A percentile compares a stretch with the other conserved stretches of the same genome.
phyloP scores from a whole-genome alignment of 1,140 invertebrate genomes.

The Drosophila gunungcola region DNA sequence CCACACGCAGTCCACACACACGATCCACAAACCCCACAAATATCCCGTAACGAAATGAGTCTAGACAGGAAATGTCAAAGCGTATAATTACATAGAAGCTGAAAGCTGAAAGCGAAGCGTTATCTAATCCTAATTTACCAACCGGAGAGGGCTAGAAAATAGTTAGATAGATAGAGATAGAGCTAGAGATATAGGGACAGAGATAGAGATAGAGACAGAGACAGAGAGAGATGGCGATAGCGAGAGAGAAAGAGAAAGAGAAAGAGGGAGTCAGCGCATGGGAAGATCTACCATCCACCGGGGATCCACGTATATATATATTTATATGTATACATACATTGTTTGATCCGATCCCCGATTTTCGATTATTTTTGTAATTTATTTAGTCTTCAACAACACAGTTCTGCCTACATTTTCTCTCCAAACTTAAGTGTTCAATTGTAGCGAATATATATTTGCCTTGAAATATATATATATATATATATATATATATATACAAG shows the following conservation, averaged over 20 bases:
- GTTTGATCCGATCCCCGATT: conserved; percentile 7
- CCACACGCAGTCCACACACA: conserved; percentile 30
- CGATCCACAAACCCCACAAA: conserved; percentile 19
- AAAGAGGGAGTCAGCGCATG: conserved; percentile 8
- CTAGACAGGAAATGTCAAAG: conserved; percentile 47
- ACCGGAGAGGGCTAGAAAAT: conserved; percentile 39
- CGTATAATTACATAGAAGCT: conserved; percentile 55
- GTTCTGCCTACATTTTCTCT: conserved; percentile 48
- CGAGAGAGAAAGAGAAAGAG: neutral
- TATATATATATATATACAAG: conserved; percentile 9
- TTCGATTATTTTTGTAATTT: conserved; percentile 25
- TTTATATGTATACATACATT: neutral
- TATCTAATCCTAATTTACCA: conserved; percentile 59
- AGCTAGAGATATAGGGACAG: conserved; percentile 20
- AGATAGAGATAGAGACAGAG: neutral
- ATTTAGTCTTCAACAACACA: conserved; percentile 42
- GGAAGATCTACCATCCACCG: conserved; percentile 30
- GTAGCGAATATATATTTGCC: conserved; percentile 59
- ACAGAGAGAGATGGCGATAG: neutral
- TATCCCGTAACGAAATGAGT: conserved; percentile 56
- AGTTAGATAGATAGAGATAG: conserved; percentile 41
- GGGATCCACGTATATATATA: conserved; percentile 10
- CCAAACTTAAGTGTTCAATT: conserved; percentile 72
- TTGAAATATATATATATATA: conserved; percentile 20
- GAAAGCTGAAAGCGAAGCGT: conserved; percentile 53